Base-by-base conservation (phyloP, 2,113 vertebrate genomes). In the Platichthys stellatus region DNA sequence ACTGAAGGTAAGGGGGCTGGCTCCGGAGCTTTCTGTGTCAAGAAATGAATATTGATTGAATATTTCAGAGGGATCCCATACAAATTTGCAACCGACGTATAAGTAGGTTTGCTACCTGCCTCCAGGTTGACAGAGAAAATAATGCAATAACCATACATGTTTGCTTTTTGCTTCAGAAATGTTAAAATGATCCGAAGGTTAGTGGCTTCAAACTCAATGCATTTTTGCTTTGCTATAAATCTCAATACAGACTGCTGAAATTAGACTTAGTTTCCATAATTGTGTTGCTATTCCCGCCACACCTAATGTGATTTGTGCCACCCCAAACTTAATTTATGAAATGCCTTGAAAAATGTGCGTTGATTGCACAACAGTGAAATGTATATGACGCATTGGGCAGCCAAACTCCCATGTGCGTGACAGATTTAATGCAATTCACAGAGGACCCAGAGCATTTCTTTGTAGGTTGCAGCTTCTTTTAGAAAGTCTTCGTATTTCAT, bases 1-100 rank as follows among this genome's bases (percentile, higher is more conserved):
- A 97, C 95, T 4, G 97, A 98, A 98, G 97, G 98, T 99, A 97
- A 96, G 96, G 71, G 23, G 40, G 45, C 80, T 63, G 67, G 65
- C 77, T 83, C 76, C 66, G 51, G 62, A 74, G 72, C 56, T 81
- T 82, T 88, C 54, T 83, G 74, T 83, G 63, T 83, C 81, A 68
- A 86, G 75, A 63, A 2, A 40, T 70, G 49, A 72, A 72, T 88
- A 83, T 79, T 89, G 84, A 87, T 88, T 82, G 63, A 61, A 81
- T 70, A 82, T 83, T 71, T 81, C 69, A 60, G 7, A 82, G 70
- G 66, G 59, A 75, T 76, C 76, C 28, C 53, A 68, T 61, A 31
- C 57, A 69, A 78, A 81, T 73, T 23, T 75, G 76, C 35, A 72
- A n/a, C 2, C 23, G 49, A 71, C 17, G 17, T n/a, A 57, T 64